Conservation (phyloP, 30 jellyfish, hydroid and myxozoan genomes). For the Hydractinia symbiolongicarpus region DNA sequence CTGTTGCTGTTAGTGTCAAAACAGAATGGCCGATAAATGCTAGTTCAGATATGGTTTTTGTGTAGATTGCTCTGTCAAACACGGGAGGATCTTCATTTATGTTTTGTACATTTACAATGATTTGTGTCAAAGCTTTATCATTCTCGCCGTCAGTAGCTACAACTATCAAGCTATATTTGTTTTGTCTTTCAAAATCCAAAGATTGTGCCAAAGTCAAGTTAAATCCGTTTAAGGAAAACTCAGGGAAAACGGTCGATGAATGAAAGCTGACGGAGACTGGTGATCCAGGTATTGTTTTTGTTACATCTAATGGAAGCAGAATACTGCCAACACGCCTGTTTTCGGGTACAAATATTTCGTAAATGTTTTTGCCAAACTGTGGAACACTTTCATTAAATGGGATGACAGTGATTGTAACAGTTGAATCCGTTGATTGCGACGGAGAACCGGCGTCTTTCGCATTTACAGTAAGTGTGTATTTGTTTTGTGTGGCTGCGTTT, state of each 20-base stretch:
- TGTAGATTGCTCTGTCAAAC: slow-evolving; percentile 38
- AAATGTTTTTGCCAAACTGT: neutral
- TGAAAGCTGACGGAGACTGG: slow-evolving; percentile 17
- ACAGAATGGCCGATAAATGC: slow-evolving; percentile 59
- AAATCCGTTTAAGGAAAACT: neutral
- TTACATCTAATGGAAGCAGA: slow-evolving; percentile 36
- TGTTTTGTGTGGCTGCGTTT: slow-evolving; percentile 36
- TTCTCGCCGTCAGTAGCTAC: slow-evolving; percentile 60
- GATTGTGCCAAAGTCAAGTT: neutral
- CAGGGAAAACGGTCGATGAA: neutral
- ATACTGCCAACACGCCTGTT: neutral
- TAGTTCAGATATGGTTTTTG: slow-evolving; percentile 60
- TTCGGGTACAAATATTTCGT: slow-evolving; percentile 3
- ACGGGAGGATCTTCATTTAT: slow-evolving; percentile 73
- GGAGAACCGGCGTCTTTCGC: slow-evolving; percentile 58
- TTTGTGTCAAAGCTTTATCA: slow-evolving; percentile 48
- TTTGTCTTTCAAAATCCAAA: slow-evolving; percentile 52
- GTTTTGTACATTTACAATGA: slow-evolving; percentile 54
- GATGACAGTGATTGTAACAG: slow-evolving; percentile 48
- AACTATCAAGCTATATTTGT: slow-evolving; percentile 54
- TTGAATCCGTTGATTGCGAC: slow-evolving; percentile 29
- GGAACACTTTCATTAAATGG: slow-evolving; percentile 14
- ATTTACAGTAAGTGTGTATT: slow-evolving; percentile 36
- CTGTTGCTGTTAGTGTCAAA: slow-evolving; percentile 57
- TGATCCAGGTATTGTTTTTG: slow-evolving; percentile 34